Evolutionary conservation across 2,888 invertebrate species (phyloP).

Genomic region (Parthenolecanium corni): DNA sequence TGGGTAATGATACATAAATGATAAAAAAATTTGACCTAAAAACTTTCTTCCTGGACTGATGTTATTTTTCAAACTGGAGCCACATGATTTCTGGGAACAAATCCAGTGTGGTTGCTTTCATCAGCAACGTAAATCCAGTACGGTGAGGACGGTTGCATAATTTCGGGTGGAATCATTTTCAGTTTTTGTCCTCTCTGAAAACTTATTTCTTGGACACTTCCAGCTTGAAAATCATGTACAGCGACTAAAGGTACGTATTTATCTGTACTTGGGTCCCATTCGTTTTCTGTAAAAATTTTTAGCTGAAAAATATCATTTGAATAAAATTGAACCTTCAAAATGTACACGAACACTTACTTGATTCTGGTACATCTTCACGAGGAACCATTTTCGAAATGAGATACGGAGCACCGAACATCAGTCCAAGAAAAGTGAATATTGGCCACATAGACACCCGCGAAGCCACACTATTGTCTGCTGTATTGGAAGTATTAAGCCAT

Average conservation of each 20-base stretch:
- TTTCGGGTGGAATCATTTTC: slow-evolving; percentile 44
- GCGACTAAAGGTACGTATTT: slow-evolving; percentile 10
- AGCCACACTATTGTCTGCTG: not conserved
- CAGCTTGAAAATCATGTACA: slow-evolving; percentile 58
- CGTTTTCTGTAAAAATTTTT: slow-evolving; percentile 38
- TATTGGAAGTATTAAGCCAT: not conserved
- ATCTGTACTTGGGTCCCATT: slow-evolving; percentile 47
- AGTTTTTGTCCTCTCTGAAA: slow-evolving; percentile 58
- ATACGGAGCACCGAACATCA: slow-evolving; percentile 84
- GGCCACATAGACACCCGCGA: slow-evolving; percentile 59
- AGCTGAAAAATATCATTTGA: too few species aligned
- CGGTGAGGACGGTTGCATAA: not conserved
- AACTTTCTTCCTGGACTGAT: not conserved
- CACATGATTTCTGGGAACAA: slow-evolving; percentile 45
- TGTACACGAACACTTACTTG: not conserved
- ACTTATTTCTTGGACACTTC: slow-evolving; percentile 61
- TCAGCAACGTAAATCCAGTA: slow-evolving; percentile 56
- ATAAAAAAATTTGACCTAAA: not conserved
- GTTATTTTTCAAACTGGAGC: not conserved
- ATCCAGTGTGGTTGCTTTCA: slow-evolving; percentile 48
- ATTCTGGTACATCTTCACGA: slow-evolving; percentile 6
- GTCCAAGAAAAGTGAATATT: slow-evolving; percentile 73
- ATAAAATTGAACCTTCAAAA: too few species aligned
- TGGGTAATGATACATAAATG: too few species aligned
- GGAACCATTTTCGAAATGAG: slow-evolving; percentile 61